Conservation (phyloP, 2,888 invertebrate species). For the Crematogaster levior region DNA sequence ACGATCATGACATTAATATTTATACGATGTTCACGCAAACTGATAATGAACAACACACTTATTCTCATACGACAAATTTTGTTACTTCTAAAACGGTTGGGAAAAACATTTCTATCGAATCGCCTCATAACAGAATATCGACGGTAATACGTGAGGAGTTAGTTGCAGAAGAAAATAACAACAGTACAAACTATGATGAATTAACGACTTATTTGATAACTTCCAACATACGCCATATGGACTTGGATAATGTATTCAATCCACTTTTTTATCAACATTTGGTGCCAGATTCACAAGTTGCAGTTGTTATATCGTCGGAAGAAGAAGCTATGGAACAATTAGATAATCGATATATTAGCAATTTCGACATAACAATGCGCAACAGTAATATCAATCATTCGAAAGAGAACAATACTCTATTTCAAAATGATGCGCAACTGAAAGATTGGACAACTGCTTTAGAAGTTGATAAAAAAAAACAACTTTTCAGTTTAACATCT, state of each 20-base stretch:
- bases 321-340: constrained; percentile 77
- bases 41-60: constrained; percentile 48
- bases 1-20: constrained; percentile 67
- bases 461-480: constrained; percentile 51
- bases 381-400: constrained; percentile 66
- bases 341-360: constrained; percentile 79
- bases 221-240: constrained; percentile 81
- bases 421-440: background rate
- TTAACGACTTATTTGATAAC: constrained; percentile 79
- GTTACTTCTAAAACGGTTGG: constrained; percentile 49
- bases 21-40: constrained; percentile 71
- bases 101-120: constrained; percentile 13
- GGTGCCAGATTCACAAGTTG: constrained; percentile 75
- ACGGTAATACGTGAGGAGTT: constrained; percentile 80
- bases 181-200: constrained; percentile 76
- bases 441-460: constrained; percentile 38
- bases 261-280: constrained; percentile 83
- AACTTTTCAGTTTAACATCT: constrained; percentile 73
- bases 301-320: constrained; percentile 72
- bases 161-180: constrained; percentile 77
- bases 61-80: background rate
- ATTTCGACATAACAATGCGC: constrained; percentile 72
- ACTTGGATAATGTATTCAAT: constrained; percentile 79
- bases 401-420: background rate
- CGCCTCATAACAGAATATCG: constrained; percentile 75